Conservation (phyloP, 2,888 invertebrate species). For the Lepidonotus clava region DNA sequence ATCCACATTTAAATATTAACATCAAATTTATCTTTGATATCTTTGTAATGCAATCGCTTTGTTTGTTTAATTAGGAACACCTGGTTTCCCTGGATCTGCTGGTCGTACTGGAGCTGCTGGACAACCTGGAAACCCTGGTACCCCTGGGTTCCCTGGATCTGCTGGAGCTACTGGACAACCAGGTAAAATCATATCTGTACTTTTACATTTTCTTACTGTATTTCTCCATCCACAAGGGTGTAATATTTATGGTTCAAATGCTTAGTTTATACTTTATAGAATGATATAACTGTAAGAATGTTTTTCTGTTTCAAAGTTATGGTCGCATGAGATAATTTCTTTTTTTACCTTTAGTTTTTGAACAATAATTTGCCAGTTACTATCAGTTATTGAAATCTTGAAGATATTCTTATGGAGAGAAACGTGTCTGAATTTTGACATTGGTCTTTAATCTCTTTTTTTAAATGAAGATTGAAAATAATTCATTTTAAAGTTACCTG, state of each 20-base stretch:
- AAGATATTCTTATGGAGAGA: background rate
- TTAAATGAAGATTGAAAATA: too few relatives aligned
- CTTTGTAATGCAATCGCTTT: too few relatives aligned
- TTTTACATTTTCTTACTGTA: background rate
- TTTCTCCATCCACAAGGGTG: background rate
- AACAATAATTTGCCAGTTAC: background rate
- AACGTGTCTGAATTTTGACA: background rate
- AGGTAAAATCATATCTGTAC: background rate
- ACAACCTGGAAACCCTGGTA: constrained; percentile 54
- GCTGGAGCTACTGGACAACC: constrained; percentile 45
- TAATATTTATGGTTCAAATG: background rate
- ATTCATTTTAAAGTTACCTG: too few relatives aligned
- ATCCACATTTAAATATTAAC: too few relatives aligned
- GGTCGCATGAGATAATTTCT: background rate
- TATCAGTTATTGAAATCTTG: background rate
- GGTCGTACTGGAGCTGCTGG: constrained; percentile 46
- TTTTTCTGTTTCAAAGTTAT: background rate
- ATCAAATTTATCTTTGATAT: too few relatives aligned
- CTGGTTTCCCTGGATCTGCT: constrained; percentile 55
- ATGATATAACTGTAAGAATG: background rate
- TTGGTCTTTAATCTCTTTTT: too few relatives aligned
- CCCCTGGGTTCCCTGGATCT: constrained; percentile 56
- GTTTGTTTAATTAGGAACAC: too few relatives aligned
- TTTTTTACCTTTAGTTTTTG: background rate
- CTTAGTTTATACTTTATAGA: background rate